Percentiles rank a stretch among this genome's conserved stretches.
Conservation (phyloP, 92 coral and sea anemone genomes). For the Phymanthus crucifer region DNA sequence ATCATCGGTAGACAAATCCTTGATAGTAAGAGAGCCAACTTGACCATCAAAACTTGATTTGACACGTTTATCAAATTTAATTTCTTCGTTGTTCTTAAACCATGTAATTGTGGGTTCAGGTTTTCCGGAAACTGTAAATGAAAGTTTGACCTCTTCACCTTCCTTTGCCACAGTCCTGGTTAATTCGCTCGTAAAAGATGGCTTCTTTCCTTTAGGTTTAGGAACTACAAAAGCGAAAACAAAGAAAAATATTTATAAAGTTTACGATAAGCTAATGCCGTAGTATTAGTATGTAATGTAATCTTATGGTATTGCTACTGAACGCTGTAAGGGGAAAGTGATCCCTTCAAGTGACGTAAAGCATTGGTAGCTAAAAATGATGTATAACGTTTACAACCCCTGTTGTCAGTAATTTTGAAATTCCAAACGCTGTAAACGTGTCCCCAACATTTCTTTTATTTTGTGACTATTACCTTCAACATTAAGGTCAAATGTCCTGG, state of each 20-base stretch:
- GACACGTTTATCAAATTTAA: slow-evolving; percentile 66
- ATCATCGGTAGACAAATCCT: slow-evolving; percentile 71
- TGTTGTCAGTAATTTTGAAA: no score
- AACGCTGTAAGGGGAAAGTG: no score
- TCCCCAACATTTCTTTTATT: neutral
- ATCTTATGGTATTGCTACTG: no score
- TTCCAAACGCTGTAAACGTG: no score
- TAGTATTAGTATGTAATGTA: no score
- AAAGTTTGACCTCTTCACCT: slow-evolving; percentile 70
- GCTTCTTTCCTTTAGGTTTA: slow-evolving; percentile 77
- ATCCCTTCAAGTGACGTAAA: no score
- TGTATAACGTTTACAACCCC: no score
- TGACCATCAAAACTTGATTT: slow-evolving; percentile 65
- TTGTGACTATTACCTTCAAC: slow-evolving; percentile 48
- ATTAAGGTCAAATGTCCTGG: slow-evolving; percentile 47
- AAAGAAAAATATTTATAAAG: neutral
- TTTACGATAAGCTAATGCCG: neutral
- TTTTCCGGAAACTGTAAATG: slow-evolving; percentile 64
- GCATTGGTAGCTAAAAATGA: no score
- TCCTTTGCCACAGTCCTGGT: slow-evolving; percentile 64
- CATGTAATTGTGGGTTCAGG: slow-evolving; percentile 68
- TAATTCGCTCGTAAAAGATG: slow-evolving; percentile 60
- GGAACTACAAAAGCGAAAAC: slow-evolving; percentile 44
- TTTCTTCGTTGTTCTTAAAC: slow-evolving; percentile 70
- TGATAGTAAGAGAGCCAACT: slow-evolving; percentile 59